phyloP scores from a whole-genome alignment of 1,140 invertebrate genomes.

The Monochamus saltuarius region DNA sequence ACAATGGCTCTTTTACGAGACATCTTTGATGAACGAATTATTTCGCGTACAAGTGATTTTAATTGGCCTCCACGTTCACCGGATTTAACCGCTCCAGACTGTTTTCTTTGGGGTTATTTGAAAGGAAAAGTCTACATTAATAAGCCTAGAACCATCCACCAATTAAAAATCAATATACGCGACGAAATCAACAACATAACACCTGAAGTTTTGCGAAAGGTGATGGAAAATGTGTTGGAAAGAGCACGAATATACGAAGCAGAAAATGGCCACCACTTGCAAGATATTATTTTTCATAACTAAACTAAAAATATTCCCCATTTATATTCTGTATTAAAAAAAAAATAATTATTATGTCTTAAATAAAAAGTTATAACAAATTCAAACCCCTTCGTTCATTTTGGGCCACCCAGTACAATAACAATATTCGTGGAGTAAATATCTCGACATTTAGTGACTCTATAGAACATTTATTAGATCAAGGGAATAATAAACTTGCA shows the following conservation, averaged over 20 bases:
- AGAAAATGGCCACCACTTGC: conserved; percentile 1
- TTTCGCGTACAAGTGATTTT: conserved; percentile 16
- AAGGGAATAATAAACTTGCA: no score
- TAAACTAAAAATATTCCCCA: conserved; percentile 5
- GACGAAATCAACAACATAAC: no score
- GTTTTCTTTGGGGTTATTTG: conserved; percentile 44
- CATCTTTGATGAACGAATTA: conserved; percentile 21
- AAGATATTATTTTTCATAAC: conserved; percentile 1
- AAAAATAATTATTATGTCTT: not conserved
- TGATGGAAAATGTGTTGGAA: conserved; percentile 8
- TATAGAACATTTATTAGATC: no score
- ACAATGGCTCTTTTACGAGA: conserved; percentile 21
- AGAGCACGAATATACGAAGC: conserved; percentile 6
- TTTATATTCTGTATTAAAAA: not conserved
- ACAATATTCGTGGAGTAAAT: no score
- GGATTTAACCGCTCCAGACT: conserved; percentile 27
- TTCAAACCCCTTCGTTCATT: no score
- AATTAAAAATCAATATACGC: no score
- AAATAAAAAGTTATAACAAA: conserved; percentile 1
- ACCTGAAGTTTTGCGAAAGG: not conserved
- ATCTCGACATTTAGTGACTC: no score
- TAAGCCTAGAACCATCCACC: no score
- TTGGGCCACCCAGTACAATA: no score
- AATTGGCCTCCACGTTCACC: conserved; percentile 25
- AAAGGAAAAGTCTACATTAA: conserved; percentile 34